Percentiles rank a stretch among this genome's conserved stretches.
Evolutionary conservation across 2,113 vertebrate species (phyloP).

Genomic region (Grammomys surdaster): DNA sequence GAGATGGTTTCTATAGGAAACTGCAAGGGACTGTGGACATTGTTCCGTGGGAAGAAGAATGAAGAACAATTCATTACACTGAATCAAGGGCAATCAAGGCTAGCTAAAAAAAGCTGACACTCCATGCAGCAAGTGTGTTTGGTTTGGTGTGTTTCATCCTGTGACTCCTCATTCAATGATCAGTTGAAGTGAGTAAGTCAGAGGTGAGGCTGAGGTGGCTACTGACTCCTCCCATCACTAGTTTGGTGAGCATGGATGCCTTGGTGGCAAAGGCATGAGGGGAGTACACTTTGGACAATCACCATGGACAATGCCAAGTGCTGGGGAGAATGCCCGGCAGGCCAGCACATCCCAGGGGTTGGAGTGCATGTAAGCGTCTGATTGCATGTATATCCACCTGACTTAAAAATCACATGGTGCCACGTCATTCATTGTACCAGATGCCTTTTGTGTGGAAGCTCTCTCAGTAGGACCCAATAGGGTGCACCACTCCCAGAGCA

Average conservation of each 20-base stretch:
- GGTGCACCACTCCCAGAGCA: neutral
- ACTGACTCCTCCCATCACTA: neutral
- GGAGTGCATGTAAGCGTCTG: neutral
- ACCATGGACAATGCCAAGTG: neutral
- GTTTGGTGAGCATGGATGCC: slow-evolving; percentile 50
- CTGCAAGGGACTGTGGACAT: neutral
- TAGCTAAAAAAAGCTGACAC: neutral
- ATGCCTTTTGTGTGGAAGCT: neutral
- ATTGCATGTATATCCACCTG: neutral
- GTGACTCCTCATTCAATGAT: neutral
- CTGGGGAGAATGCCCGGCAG: neutral
- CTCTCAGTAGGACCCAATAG: neutral
- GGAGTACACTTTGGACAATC: neutral
- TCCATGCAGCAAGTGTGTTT: too few relatives aligned
- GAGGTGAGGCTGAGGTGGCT: neutral
- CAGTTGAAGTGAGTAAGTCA: slow-evolving; percentile 34
- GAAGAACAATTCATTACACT: neutral
- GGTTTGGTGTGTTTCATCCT: neutral
- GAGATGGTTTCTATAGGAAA: slow-evolving; percentile 24
- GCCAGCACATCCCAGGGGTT: neutral
- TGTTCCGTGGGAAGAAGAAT: slow-evolving; percentile 22
- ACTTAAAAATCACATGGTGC: neutral
- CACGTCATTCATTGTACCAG: rapidly evolving
- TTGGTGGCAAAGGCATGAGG: neutral
- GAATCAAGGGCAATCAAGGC: neutral